Percentiles rank a stretch among this genome's conserved stretches.
Conservation (phyloP, 2,797 vertebrate species). For the Tarsius wallacei region DNA sequence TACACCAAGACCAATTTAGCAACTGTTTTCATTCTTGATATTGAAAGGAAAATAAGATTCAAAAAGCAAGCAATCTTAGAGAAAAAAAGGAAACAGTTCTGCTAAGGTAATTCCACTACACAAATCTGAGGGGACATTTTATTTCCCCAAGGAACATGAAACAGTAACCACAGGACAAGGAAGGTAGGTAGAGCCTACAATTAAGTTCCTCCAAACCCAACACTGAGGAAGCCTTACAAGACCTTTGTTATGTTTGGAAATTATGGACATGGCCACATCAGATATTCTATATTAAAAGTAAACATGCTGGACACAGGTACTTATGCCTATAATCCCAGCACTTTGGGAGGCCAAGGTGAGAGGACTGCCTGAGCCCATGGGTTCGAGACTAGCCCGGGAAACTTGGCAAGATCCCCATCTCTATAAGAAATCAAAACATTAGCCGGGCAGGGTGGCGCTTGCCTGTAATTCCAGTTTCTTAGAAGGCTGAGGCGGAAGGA, state of each 20-base stretch:
- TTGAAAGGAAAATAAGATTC: conserved; percentile 33
- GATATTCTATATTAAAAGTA: background rate
- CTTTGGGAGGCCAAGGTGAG: too few species aligned
- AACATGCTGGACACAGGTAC: too few species aligned
- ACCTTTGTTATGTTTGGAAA: background rate
- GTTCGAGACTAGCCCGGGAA: too few species aligned
- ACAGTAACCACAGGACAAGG: background rate
- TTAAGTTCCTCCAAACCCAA: background rate
- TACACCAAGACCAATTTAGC: background rate
- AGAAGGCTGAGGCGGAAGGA: too few species aligned
- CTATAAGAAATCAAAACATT: too few species aligned
- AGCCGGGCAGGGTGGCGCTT: too few species aligned
- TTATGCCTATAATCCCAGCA: too few species aligned
- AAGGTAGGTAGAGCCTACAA: background rate
- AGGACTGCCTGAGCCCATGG: too few species aligned
- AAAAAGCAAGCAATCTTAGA: background rate
- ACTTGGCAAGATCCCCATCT: too few species aligned
- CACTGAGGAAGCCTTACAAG: background rate
- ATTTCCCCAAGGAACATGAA: background rate
- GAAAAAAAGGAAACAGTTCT: background rate
- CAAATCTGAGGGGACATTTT: background rate
- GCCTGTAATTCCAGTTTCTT: too few species aligned
- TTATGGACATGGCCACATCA: background rate
- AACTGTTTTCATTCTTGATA: background rate
- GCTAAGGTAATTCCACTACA: background rate